Evolutionary conservation across 1,140 invertebrate genomes (phyloP).

Genomic region (Sitobion miscanthi): DNA sequence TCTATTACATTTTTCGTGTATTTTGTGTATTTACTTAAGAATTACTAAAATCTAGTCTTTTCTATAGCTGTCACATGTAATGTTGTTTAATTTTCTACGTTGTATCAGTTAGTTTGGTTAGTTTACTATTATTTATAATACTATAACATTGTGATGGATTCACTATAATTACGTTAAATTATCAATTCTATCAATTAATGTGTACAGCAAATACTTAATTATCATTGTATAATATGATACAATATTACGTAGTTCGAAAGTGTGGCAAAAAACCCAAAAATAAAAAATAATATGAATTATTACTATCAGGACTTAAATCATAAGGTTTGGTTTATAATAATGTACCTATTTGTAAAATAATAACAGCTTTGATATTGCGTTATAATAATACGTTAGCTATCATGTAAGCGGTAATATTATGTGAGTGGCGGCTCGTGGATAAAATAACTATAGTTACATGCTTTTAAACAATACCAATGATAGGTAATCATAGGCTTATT

Average conservation of each 20-base stretch:
- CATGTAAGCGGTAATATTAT: background rate
- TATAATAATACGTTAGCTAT: background rate
- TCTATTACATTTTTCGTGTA: background rate
- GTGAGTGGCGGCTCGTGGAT: background rate
- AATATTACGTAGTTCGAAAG: background rate
- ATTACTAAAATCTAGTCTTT: background rate
- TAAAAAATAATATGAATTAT: background rate
- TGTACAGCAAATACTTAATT: background rate
- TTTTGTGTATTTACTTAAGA: background rate
- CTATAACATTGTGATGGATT: background rate
- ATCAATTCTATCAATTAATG: background rate
- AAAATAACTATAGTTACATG: background rate
- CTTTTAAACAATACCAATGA: background rate
- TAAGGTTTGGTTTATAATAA: background rate
- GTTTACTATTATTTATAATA: background rate
- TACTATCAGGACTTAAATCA: background rate
- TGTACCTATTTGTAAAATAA: background rate
- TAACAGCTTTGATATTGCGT: conserved; percentile 1
- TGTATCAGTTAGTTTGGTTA: background rate
- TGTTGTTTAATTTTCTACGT: background rate
- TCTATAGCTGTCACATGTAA: background rate
- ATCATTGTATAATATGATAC: background rate
- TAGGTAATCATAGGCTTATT: background rate
- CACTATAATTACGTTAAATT: background rate
- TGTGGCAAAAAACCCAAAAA: background rate